Evolutionary conservation across 2,888 invertebrate species (phyloP), one percentile per base, ranked within the genome.

Genomic region (Patella caerulea): DNA sequence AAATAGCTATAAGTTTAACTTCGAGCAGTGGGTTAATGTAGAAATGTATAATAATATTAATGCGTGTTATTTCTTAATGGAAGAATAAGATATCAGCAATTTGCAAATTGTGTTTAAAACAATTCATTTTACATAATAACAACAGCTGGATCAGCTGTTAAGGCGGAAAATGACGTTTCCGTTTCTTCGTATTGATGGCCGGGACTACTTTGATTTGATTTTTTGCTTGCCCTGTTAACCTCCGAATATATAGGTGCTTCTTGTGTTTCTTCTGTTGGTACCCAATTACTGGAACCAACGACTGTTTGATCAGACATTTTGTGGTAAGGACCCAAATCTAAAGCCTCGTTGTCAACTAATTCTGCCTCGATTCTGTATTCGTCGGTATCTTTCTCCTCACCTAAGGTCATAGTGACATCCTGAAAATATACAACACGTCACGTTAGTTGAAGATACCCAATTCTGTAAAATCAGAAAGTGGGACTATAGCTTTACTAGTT

Each of bases 331-430:
- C 78, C 78, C 52, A 78, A 55, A 29, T 78, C 78, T 19, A 78
- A 72, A 11, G 74, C n/a, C 80, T 82, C 82, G 71, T 78, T 77
- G 71, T 82, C 82, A 7, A 82, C 80, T 17, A 82, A 24, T 12
- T 70, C 75, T 4, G 82, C 74, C 73, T 78, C 82, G 29, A 82
- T 82, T 34, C 72, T 73, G 74, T 71, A 78, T n/a, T 80, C 82
- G n/a, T 79, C 79, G 17, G 78, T 73, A 17, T 29, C 19, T 19
- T 45, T 45, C 45, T 81, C 81, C n/a, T 77, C 79, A 11, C 77
- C 82, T 24, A 82, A 71, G n/a, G 77, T 74, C 75, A 82, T 71
- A 54, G 75, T 74, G n/a, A 71, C 53, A 17, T 53, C 69, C 78
- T 78, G 71, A 55, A 15, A 29, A 45, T 14, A 71, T 34, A 71